Evolutionary conservation across 2,797 vertebrate genomes (phyloP).

Genomic region (Astyanax mexicanus): DNA sequence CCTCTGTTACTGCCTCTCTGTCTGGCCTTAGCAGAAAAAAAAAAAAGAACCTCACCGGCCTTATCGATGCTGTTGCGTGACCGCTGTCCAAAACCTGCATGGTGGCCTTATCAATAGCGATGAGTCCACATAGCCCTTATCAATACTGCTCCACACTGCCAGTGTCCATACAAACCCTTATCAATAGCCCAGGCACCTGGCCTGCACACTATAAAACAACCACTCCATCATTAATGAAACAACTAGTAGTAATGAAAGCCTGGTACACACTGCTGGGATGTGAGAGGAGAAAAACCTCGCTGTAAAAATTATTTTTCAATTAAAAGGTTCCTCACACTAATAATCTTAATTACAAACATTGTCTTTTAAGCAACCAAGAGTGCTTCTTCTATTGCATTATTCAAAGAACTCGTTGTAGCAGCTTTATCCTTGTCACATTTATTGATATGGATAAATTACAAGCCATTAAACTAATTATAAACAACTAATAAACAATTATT

Average conservation of each 20-base stretch:
- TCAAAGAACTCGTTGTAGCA: too few species aligned
- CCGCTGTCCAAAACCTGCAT: slow-evolving; percentile 61
- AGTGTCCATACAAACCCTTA: slow-evolving; percentile 69
- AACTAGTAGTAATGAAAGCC: slow-evolving; percentile 67
- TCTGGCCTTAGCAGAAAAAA: slow-evolving; percentile 50
- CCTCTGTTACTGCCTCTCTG: slow-evolving; percentile 36
- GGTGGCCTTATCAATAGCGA: slow-evolving; percentile 68
- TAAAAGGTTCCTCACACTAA: too few species aligned
- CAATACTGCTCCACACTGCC: slow-evolving; percentile 58
- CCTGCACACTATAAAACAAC: slow-evolving; percentile 79
- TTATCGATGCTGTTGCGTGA: slow-evolving; percentile 60
- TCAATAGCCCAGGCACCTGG: slow-evolving; percentile 73
- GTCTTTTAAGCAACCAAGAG: too few species aligned
- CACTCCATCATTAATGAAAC: slow-evolving; percentile 76
- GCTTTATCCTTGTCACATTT: too few species aligned
- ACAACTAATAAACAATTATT: too few species aligned
- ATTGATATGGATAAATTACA: too few species aligned
- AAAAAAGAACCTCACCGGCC: slow-evolving; percentile 39
- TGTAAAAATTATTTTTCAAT: too few species aligned
- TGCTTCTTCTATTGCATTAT: too few species aligned
- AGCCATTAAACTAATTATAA: too few species aligned
- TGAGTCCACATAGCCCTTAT: slow-evolving; percentile 64
- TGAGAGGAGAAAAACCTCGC: neutral
- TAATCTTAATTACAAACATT: too few species aligned
- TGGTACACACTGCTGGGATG: neutral